A percentile compares a stretch with the other conserved stretches of the same genome.
These are phyloP conservation scores for Parazoanthus atlanticus DNA, from an alignment of 92 coral and sea anemone species.

Conservation along the genomic window DNA sequence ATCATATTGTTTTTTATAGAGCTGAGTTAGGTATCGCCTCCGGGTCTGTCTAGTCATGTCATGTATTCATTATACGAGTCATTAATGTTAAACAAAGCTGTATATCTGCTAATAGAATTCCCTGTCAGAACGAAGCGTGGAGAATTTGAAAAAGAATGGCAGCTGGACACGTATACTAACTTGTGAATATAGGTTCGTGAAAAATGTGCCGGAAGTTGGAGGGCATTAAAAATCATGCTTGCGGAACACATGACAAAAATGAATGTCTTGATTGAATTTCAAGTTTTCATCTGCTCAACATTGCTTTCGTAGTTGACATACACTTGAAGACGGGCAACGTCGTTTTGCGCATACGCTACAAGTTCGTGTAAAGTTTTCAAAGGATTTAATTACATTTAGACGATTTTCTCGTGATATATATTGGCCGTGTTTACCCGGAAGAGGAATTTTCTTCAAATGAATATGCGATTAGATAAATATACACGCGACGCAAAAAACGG, in stretches of 20 bases:
- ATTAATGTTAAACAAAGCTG: constrained; percentile 2
- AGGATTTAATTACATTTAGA: not conserved
- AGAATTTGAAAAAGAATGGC: too few relatives aligned
- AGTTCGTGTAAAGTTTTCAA: not conserved
- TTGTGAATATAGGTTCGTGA: not conserved
- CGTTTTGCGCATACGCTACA: not conserved
- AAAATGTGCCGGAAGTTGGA: not conserved
- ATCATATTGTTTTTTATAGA: not conserved
- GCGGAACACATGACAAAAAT: not conserved
- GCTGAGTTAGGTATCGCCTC: not conserved
- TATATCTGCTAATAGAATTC: not conserved
- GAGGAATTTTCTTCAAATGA: not conserved
- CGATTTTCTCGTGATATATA: not conserved
- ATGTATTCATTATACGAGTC: not conserved
- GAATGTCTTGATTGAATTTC: not conserved
- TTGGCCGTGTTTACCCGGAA: not conserved
- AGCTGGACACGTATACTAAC: not conserved
- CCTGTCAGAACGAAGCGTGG: not conserved
- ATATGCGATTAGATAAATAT: not conserved
- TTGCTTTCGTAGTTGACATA: not conserved
- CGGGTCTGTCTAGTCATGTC: not conserved
- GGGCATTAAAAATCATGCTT: not conserved
- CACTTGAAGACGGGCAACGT: too few relatives aligned
- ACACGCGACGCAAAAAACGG: not conserved
- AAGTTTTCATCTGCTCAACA: not conserved